A percentile compares a stretch with the other conserved stretches of the same genome.
phyloP scores from a whole-genome alignment of 2,113 vertebrate species.

The Ginglymostoma cirratum region DNA sequence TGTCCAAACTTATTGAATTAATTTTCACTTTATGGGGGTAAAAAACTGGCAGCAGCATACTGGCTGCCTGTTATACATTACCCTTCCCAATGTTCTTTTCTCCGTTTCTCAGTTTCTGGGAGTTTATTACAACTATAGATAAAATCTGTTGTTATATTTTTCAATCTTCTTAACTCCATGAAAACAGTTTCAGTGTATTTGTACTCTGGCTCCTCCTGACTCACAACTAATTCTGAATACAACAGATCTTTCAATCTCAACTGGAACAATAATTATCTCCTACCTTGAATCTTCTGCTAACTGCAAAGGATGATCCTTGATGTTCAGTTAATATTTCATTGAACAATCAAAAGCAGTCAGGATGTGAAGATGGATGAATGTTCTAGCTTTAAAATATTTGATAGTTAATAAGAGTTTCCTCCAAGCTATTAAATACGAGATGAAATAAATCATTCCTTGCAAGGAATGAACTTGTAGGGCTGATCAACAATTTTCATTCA shows the following conservation, averaged over 20 bases:
- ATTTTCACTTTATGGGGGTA: too few relatives aligned
- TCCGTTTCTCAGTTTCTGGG: background rate
- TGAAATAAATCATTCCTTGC: background rate
- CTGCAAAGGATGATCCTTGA: background rate
- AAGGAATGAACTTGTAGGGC: background rate
- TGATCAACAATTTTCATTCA: background rate
- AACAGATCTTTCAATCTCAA: background rate
- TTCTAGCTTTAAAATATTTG: background rate
- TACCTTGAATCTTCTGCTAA: background rate
- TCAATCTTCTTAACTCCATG: background rate
- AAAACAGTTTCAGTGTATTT: background rate
- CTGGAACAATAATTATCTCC: background rate
- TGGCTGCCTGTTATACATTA: too few relatives aligned
- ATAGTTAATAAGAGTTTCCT: background rate
- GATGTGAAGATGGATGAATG: background rate
- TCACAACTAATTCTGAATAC: background rate
- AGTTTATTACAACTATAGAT: background rate
- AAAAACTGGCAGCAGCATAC: too few relatives aligned
- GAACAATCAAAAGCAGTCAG: background rate
- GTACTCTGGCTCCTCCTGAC: background rate
- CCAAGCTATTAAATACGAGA: background rate
- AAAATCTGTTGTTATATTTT: background rate
- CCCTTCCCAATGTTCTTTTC: background rate
- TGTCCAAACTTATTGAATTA: too few relatives aligned
- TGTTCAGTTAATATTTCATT: too few relatives aligned